Percentiles rank a stretch among this genome's conserved stretches.
These are phyloP conservation scores for Lampris megalopsis DNA, from an alignment of 2,113 vertebrate genomes.

Conservation along the genomic window DNA sequence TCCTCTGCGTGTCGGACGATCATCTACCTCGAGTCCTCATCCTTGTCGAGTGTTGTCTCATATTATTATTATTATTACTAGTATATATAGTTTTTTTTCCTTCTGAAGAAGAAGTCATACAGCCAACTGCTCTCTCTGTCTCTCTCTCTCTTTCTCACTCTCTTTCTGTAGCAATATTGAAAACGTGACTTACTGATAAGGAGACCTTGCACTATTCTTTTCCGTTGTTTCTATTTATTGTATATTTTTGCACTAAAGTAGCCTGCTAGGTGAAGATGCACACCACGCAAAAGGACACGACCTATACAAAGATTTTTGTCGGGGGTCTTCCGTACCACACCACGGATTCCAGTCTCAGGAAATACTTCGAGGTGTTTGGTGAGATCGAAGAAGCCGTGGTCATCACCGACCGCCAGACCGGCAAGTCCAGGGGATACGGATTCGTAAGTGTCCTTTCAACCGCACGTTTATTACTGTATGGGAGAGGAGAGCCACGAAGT, in stretches of 20 bases:
- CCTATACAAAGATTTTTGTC: constrained; percentile 98
- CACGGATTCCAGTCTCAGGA: constrained; percentile 97
- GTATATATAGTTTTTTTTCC: constrained; percentile 29
- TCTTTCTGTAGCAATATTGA: constrained; percentile 43
- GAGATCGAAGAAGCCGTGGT: constrained; percentile 98
- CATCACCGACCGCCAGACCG: constrained; percentile 97
- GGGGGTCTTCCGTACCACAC: constrained; percentile 97
- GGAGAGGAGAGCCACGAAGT: too few relatives aligned
- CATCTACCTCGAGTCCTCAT: constrained; percentile 79
- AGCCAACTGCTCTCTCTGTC: constrained; percentile 37
- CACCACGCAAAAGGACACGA: constrained; percentile 98
- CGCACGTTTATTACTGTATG: neutral
- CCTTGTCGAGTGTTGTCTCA: constrained; percentile 46
- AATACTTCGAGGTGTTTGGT: constrained; percentile 98
- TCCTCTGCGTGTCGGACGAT: constrained; percentile 65
- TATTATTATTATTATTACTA: neutral
- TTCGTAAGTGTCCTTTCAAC: constrained; percentile 89
- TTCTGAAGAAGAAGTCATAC: constrained; percentile 37
- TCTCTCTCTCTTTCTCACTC: constrained; percentile 24
- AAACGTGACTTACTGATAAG: constrained; percentile 57
- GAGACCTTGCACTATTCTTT: constrained; percentile 78
- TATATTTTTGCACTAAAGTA: constrained; percentile 75
- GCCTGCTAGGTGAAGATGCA: constrained; percentile 87
- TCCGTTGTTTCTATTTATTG: constrained; percentile 58
- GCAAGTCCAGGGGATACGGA: constrained; percentile 96